Percentiles rank a stretch among this genome's conserved stretches.
phyloP scores from a whole-genome alignment of 1,140 invertebrate species.

The Stratiolaelaps scimitus region DNA sequence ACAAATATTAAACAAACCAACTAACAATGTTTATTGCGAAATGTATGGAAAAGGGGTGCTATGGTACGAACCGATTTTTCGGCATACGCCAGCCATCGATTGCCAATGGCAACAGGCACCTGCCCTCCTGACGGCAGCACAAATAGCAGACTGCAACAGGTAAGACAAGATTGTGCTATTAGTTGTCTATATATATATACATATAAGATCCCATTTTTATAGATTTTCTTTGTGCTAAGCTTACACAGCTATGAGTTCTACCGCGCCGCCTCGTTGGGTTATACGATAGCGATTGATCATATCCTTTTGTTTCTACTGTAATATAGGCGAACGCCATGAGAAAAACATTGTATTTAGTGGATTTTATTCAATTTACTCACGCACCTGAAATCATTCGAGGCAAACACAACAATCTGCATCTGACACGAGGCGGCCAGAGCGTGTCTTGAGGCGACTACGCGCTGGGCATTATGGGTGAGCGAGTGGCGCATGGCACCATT shows the following conservation, averaged over 20 bases:
- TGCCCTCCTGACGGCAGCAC: conserved; percentile 45
- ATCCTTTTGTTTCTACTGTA: neutral
- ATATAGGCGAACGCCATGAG: conserved; percentile 12
- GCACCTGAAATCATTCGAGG: conserved; percentile 2
- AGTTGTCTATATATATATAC: conserved; percentile 23
- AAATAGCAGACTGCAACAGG: conserved; percentile 29
- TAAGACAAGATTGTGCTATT: conserved; percentile 29
- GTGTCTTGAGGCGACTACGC: conserved; percentile 12
- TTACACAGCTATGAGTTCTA: too few relatives aligned
- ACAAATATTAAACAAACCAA: too few relatives aligned
- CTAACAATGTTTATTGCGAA: too few relatives aligned
- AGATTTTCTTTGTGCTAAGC: neutral
- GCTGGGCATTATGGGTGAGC: conserved; percentile 6
- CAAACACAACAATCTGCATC: conserved; percentile 22
- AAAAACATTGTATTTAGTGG: conserved; percentile 42
- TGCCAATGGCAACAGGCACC: conserved; percentile 75
- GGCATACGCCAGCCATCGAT: conserved; percentile 55
- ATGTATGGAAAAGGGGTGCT: too few relatives aligned
- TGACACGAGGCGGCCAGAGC: conserved; percentile 9
- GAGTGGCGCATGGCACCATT: conserved; percentile 15
- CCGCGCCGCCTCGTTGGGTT: too few relatives aligned
- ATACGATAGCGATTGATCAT: conserved; percentile 19
- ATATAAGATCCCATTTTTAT: conserved; percentile 27
- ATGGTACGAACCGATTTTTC: conserved; percentile 56
- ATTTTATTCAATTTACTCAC: conserved; percentile 39